Evolutionary conservation across 1,140 invertebrate genomes (phyloP).

Genomic region (Littorina saxatilis): DNA sequence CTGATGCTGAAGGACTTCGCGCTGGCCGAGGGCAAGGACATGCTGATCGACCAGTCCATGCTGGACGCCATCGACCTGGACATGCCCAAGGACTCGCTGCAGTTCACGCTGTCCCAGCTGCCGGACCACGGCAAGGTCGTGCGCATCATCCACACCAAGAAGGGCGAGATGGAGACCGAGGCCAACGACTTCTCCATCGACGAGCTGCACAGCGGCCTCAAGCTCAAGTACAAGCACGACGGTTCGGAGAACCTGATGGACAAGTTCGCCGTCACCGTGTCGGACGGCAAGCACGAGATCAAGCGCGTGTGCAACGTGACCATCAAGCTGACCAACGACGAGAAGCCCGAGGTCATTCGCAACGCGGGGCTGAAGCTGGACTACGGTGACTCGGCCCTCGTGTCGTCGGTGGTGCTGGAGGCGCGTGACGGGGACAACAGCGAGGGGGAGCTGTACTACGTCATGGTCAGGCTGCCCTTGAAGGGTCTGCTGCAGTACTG

Average conservation of each 20-base stretch:
- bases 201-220: conserved; percentile 66
- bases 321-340: conserved; percentile 74
- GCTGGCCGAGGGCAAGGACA: conserved; percentile 73
- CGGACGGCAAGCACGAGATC: conserved; percentile 74
- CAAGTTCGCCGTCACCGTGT: conserved; percentile 74
- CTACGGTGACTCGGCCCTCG: conserved; percentile 70
- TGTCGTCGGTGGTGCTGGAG: conserved; percentile 70
- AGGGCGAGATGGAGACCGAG: conserved; percentile 61
- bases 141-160: conserved; percentile 60
- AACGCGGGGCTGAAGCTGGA: conserved; percentile 74
- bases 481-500: conserved; percentile 78
- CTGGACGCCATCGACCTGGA: conserved; percentile 74
- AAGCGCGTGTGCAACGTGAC: conserved; percentile 71
- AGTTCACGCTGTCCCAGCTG: conserved; percentile 66
- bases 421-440: conserved; percentile 74
- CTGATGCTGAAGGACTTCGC: conserved; percentile 73
- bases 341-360: conserved; percentile 72
- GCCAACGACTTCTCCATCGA: conserved; percentile 80
- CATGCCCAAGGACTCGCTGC: conserved; percentile 70
- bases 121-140: conserved; percentile 73
- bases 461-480: conserved; percentile 65
- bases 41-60: conserved; percentile 72
- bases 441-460: conserved; percentile 69
- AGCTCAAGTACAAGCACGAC: conserved; percentile 75
- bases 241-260: conserved; percentile 75